Percentiles rank a stretch among this genome's conserved stretches.
Evolutionary conservation across 2,888 invertebrate genomes (phyloP).

Genomic region (Scaptomyza parva): DNA sequence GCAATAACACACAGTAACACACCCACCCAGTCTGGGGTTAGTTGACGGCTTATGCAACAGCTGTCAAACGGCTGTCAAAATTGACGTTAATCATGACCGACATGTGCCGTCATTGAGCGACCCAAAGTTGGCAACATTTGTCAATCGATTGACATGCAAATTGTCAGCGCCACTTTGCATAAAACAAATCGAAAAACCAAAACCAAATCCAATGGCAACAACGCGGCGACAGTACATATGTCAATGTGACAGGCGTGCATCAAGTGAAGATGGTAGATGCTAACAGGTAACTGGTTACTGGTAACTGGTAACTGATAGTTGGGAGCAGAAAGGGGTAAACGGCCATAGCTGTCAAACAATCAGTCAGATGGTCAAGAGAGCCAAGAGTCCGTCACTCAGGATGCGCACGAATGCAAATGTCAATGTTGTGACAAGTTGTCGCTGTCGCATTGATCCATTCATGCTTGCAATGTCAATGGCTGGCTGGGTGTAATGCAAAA

Average conservation of each 20-base stretch:
- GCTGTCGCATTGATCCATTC: constrained; percentile 41
- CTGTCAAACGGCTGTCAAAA: constrained; percentile 77
- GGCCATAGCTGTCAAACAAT: constrained; percentile 70
- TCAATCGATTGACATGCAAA: constrained; percentile 79
- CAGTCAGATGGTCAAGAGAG: constrained; percentile 65
- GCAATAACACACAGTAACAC: constrained; percentile 26
- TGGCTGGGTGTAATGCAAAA: constrained; percentile 71
- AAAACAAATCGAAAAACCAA: constrained; percentile 23
- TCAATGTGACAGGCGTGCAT: constrained; percentile 74
- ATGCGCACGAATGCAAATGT: constrained; percentile 79
- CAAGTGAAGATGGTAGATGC: constrained; percentile 46
- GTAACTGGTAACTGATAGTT: constrained; percentile 3
- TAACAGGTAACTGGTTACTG: constrained; percentile 14
- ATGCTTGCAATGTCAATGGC: constrained; percentile 42
- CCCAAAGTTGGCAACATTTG: constrained; percentile 79
- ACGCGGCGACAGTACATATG: constrained; percentile 71
- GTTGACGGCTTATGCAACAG: constrained; percentile 67
- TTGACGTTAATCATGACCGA: constrained; percentile 73
- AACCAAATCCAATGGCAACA: constrained; percentile 16
- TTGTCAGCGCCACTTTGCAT: constrained; percentile 77
- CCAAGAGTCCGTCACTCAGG: constrained; percentile 68
- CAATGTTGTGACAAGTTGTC: constrained; percentile 77
- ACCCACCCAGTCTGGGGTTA: constrained; percentile 51
- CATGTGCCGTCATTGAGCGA: constrained; percentile 66
- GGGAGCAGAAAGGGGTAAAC: background rate